Evolutionary conservation across 2,113 vertebrate genomes (phyloP), one percentile per base, ranked within the genome.

Genomic region (Pterocles gutturalis): DNA sequence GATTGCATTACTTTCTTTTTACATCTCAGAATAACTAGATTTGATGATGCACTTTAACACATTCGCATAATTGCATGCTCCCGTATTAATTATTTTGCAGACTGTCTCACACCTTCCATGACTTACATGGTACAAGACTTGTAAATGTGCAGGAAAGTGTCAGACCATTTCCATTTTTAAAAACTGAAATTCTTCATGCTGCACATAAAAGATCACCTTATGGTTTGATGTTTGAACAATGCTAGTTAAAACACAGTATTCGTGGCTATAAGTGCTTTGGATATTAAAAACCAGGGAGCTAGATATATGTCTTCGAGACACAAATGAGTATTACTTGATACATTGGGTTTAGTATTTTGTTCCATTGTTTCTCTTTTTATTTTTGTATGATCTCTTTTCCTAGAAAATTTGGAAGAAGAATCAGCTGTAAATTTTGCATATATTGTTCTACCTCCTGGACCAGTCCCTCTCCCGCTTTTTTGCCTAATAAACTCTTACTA

Each of bases 401-500:
- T 75, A 94, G 79, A 83, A 83, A 54, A 4, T 58, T 2, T 34
- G 69, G 75, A 60, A 55, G 80, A 89, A 78, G 55, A 71, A 29
- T 29, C 53, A 92, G 64, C 77, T 78, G 86, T 73, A 73, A 49
- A 51, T 82, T 67, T 55, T 76, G 60, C 46, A 43, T 54, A 4
- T 25, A 10, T 41, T 69, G 25, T 60, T 33, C 13, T 2, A 70
- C 45, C 45, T 84, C 49, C 1, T 8, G 18, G 77, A 55, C 71
- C 66, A 49, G 49, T 43, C 67, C 41, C 31, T 36, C 76, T 64
- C 79, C 26, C 73, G 4, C 81, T 79, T 34, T n/a, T 51, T 69
- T 46, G 41, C 60, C 46, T 78, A 78, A 94, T 95, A 96, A 97
- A 97, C 65, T 36, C 86, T 55, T 69, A 16, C 53, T 9, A 60